Conservation (phyloP, 2,888 invertebrate genomes). For the Amblyteles armatorius region DNA sequence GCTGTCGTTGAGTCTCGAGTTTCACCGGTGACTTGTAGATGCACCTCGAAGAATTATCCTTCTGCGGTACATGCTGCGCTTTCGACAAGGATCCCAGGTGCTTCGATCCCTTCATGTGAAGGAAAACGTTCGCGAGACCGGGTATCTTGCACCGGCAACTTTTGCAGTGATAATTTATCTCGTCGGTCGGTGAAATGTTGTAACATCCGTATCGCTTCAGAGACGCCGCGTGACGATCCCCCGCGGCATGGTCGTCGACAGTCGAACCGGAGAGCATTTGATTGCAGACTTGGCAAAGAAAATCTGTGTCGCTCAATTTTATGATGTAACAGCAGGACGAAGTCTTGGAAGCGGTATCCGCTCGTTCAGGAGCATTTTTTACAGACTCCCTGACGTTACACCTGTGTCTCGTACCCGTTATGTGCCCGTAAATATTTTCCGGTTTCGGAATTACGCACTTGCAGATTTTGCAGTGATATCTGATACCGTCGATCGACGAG, state of each 20-base stretch:
- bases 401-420: neutral
- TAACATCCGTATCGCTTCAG: constrained; percentile 3
- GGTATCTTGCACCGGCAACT: constrained; percentile 28
- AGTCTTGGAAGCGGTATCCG: neutral
- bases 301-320: neutral
- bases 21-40: neutral
- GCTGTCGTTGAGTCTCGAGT: neutral
- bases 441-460: neutral
- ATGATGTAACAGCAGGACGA: neutral
- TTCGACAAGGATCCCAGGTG: neutral
- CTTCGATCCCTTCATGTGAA: constrained; percentile 29
- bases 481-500: neutral
- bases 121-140: constrained; percentile 22
- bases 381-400: neutral
- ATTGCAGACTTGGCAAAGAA: constrained; percentile 20
- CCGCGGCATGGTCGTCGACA: neutral
- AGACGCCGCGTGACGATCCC: neutral
- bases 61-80: neutral
- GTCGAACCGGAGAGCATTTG: neutral
- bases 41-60: neutral
- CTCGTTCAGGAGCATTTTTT: neutral
- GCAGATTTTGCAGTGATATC: neutral
- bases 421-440: neutral
- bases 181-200: neutral
- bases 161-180: constrained; percentile 21